Evolutionary conservation across 2,797 vertebrate genomes (phyloP).

Genomic region (Enteromius unitaeniatus): DNA sequence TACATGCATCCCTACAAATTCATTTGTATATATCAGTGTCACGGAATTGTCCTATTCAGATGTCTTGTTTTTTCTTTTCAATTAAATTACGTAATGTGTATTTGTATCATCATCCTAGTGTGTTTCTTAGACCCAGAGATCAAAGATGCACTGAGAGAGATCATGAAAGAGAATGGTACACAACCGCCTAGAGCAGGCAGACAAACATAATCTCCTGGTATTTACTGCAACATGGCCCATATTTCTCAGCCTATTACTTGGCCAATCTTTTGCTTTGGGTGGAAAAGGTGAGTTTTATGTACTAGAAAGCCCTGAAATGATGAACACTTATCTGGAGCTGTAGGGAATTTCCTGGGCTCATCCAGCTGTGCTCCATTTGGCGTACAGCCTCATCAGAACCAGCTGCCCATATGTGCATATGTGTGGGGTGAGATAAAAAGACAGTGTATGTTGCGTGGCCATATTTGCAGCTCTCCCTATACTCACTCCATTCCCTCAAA

Average conservation of each 20-base stretch:
- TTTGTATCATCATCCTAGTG: slow-evolving; percentile 3
- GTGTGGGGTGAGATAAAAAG: slow-evolving; percentile 58
- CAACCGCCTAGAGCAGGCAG: slow-evolving; percentile 51
- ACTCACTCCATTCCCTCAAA: slow-evolving; percentile 32
- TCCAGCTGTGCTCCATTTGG: slow-evolving; percentile 76
- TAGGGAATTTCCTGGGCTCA: slow-evolving; percentile 78
- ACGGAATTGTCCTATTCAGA: neutral
- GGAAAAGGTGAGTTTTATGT: slow-evolving; percentile 69
- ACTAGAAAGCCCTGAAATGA: slow-evolving; percentile 68
- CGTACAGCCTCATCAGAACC: slow-evolving; percentile 72
- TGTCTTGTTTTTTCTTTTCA: neutral
- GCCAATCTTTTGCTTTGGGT: slow-evolving; percentile 57
- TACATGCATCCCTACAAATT: neutral
- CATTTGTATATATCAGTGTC: neutral
- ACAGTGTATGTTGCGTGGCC: slow-evolving; percentile 29
- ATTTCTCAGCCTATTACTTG: slow-evolving; percentile 57
- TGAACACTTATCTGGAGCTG: slow-evolving; percentile 74
- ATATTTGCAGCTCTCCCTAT: slow-evolving; percentile 32
- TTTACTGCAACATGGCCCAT: slow-evolving; percentile 57
- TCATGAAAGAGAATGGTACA: slow-evolving; percentile 40
- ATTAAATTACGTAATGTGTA: neutral
- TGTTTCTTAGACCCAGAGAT: slow-evolving; percentile 11
- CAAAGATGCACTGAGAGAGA: slow-evolving; percentile 43
- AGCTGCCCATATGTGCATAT: slow-evolving; percentile 69
- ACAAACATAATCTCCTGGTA: slow-evolving; percentile 58